Base-by-base conservation (phyloP, 2,797 vertebrate species). In the Sebastes aleutianus region DNA sequence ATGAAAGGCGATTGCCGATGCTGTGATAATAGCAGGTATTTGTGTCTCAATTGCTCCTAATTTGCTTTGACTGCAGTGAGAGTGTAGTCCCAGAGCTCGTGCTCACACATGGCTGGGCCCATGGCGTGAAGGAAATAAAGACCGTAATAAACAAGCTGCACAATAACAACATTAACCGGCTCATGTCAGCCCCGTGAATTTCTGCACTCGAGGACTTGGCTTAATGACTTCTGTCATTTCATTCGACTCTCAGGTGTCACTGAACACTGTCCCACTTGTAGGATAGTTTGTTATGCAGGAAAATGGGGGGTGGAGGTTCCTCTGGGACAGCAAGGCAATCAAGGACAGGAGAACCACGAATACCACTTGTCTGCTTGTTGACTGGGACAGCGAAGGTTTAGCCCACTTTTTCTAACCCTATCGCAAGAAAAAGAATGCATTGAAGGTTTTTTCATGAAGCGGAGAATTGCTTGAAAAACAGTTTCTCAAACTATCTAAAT, bases 21-120 rank as follows among this genome's bases (percentile, higher is more conserved):
- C 54, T 84, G 78, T 64, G 74, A 76, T 89, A 87, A 91, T 84
- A 86, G 82, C 75, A 78, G 75, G 71, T 82, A 82, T 82, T 87
- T 89, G 70, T 76, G 71, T 53, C 71, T 76, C 78, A 53, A 79
- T 84, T 81, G 50, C 59, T 78, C 47, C 70, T 84, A 72, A 91
- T 88, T 79, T 73, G 83, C 67, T 65, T 76, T 71, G 65, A 80
- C 64, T 86, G 74, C 34, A 70, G n/a, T 43, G 39, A 71, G 24
- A 78, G 63, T 72, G 47, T 47, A 32, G 32, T 58, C 62, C 53
- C 53, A 54, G 36, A 53, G 39, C 54, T 58, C 53, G 13, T 32
- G 54, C 32, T 22, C 57, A 54, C 47, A 56, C 54, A 24, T 4
- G 29, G 31, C 69, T 24, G 58, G 20, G 34, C 29, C 26, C 63